Evolutionary conservation across 1,140 invertebrate genomes (phyloP).

Genomic region (Pseudomyrmex dendroicus): DNA sequence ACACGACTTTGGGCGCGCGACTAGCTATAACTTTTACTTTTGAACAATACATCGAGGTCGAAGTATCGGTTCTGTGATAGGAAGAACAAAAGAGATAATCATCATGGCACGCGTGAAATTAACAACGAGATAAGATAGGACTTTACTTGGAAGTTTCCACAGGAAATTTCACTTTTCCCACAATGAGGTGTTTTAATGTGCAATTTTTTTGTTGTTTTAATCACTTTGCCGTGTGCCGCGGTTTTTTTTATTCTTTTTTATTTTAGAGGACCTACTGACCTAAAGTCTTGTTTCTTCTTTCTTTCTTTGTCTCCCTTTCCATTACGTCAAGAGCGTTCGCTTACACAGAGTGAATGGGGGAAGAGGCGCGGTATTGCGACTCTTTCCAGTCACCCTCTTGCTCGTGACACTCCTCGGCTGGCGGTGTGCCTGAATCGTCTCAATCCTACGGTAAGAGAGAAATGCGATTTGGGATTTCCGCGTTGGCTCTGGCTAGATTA

Average conservation of each 20-base stretch:
- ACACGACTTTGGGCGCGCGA: constrained; percentile 38
- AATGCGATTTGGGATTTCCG: constrained; percentile 57
- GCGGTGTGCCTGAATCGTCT: constrained; percentile 7
- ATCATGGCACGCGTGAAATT: background rate
- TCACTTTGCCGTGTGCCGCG: background rate
- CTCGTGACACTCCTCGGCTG: constrained; percentile 8
- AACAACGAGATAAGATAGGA: no score
- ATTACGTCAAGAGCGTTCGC: background rate
- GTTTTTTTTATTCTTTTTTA: background rate
- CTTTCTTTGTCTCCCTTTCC: background rate
- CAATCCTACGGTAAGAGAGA: constrained; percentile 46
- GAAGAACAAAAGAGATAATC: background rate
- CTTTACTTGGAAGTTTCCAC: no score
- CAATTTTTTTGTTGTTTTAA: background rate
- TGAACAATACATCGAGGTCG: background rate
- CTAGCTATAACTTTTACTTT: constrained; percentile 61
- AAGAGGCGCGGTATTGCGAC: constrained; percentile 34
- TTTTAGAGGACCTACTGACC: constrained; percentile 53
- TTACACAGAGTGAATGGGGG: background rate
- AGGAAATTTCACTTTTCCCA: no score
- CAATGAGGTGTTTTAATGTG: no score
- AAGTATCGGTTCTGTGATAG: background rate
- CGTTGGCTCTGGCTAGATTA: constrained; percentile 49
- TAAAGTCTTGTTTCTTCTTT: constrained; percentile 26
- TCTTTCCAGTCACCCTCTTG: constrained; percentile 44